Percentiles rank a stretch among this genome's conserved stretches.
Evolutionary conservation across 2,888 invertebrate genomes (phyloP).

Genomic region (Drosophila atroscutellata): DNA sequence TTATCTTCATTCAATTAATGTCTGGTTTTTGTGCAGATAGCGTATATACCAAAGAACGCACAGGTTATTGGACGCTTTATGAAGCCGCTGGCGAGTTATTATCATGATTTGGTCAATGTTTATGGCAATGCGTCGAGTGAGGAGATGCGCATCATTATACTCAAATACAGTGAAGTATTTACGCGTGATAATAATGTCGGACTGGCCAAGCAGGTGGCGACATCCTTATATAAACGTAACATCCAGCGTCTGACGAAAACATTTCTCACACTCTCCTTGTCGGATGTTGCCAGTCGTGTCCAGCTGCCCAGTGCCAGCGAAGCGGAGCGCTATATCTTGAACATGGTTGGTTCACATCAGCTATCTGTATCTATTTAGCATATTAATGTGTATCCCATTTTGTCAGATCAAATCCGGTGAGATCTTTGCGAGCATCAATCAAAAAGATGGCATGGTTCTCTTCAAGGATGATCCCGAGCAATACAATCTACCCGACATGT

Average conservation of each 20-base stretch:
- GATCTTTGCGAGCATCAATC: slow-evolving; percentile 98
- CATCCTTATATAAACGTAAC: slow-evolving; percentile 97
- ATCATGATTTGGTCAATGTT: slow-evolving; percentile 94
- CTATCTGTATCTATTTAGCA: neutral
- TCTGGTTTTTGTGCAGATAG: slow-evolving; percentile 83
- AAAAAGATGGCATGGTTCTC: slow-evolving; percentile 98
- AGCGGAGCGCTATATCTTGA: slow-evolving; percentile 96
- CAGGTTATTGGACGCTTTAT: slow-evolving; percentile 94
- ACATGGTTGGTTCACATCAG: slow-evolving; percentile 90
- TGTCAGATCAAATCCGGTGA: slow-evolving; percentile 96
- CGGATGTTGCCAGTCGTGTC: slow-evolving; percentile 92
- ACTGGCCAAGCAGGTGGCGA: slow-evolving; percentile 92
- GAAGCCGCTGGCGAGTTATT: slow-evolving; percentile 93
- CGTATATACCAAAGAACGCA: slow-evolving; percentile 94
- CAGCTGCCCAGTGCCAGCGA: slow-evolving; percentile 93
- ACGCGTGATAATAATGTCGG: slow-evolving; percentile 92
- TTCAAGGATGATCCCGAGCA: slow-evolving; percentile 98
- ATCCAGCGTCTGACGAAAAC: slow-evolving; percentile 97
- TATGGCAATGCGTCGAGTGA: slow-evolving; percentile 91
- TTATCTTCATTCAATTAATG: neutral
- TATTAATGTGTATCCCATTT: neutral
- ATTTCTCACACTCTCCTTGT: slow-evolving; percentile 89
- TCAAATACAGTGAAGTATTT: slow-evolving; percentile 93
- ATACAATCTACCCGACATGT: slow-evolving; percentile 95
- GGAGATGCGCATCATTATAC: slow-evolving; percentile 89